Percentiles rank a stretch among this genome's conserved stretches.
Evolutionary conservation across 2,113 vertebrate species (phyloP).

Genomic region (Callithrix jacchus): DNA sequence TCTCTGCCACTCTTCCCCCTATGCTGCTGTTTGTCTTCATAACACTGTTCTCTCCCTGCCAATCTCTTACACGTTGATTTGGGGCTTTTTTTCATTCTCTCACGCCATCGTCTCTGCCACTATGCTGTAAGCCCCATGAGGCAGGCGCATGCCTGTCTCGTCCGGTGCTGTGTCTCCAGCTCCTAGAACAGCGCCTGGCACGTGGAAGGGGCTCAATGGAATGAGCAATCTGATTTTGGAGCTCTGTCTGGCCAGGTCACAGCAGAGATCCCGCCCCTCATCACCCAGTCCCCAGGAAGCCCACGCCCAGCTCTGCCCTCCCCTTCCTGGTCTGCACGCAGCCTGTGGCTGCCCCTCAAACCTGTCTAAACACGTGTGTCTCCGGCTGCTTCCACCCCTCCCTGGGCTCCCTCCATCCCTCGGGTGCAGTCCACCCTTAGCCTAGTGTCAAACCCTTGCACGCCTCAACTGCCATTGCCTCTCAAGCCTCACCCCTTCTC

Average conservation of each 20-base stretch:
- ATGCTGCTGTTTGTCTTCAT: background rate
- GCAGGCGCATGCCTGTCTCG: background rate
- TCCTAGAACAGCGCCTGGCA: background rate
- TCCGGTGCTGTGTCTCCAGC: background rate
- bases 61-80: background rate
- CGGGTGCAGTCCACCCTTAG: background rate
- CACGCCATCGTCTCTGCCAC: background rate
- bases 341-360: background rate
- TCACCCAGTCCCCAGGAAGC: background rate
- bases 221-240: background rate
- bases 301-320: background rate
- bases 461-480: background rate
- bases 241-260: background rate
- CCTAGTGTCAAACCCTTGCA: background rate
- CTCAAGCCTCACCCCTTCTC: background rate
- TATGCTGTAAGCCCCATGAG: fast-evolving
- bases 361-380: background rate
- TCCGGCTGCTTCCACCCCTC: background rate
- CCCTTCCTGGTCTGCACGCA: background rate
- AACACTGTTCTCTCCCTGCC: background rate
- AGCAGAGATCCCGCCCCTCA: no score
- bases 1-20: background rate
- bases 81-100: background rate
- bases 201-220: background rate
- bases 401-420: background rate